phyloP scores from a whole-genome alignment of 2,797 vertebrate species.

The Menidia menidia region DNA sequence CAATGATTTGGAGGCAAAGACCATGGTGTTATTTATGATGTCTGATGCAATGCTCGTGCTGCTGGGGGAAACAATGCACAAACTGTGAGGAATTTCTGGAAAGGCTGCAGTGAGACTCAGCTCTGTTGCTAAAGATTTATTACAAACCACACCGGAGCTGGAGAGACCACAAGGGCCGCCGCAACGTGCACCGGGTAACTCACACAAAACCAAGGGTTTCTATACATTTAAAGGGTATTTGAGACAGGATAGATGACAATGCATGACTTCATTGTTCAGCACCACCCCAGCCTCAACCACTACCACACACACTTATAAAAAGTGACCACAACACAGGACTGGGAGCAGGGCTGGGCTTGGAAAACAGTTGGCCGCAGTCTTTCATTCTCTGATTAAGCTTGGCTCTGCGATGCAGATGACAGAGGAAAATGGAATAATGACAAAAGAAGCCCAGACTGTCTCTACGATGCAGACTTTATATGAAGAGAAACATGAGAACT shows the following conservation, averaged over 20 bases:
- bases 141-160: conserved; percentile 40
- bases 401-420: conserved; percentile 61
- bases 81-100: conserved; percentile 61
- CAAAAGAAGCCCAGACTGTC: conserved; percentile 72
- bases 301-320: conserved; percentile 30
- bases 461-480: conserved; percentile 49
- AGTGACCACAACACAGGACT: conserved; percentile 75
- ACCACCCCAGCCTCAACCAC: conserved; percentile 31
- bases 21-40: conserved; percentile 69
- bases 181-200: conserved; percentile 15
- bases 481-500: conserved; percentile 45
- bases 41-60: conserved; percentile 56
- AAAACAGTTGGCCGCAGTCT: conserved; percentile 68
- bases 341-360: conserved; percentile 60
- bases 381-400: conserved; percentile 61
- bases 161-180: conserved; percentile 47
- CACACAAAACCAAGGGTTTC: conserved; percentile 31
- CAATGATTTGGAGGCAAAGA: conserved; percentile 48
- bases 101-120: conserved; percentile 36
- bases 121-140: conserved; percentile 56
- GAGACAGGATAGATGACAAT: conserved; percentile 50
- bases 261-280: conserved; percentile 66
- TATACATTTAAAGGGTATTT: conserved; percentile 17
- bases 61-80: conserved; percentile 57
- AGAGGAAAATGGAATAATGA: conserved; percentile 77